Percentiles rank a stretch among this genome's conserved stretches.
Conservation (phyloP, 2,888 invertebrate species). For the Gasteruption jaculator region DNA sequence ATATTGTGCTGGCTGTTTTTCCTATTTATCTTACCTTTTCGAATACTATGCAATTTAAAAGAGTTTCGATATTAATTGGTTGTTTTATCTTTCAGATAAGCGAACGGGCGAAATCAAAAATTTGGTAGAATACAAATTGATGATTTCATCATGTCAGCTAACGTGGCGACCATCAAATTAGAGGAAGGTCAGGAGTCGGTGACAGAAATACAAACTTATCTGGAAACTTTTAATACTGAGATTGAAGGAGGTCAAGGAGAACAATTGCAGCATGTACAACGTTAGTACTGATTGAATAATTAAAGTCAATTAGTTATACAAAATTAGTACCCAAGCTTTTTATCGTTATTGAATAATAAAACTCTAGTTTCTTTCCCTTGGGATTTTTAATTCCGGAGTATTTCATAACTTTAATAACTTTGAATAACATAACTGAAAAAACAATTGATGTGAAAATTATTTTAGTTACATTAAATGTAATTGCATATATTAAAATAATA, state of each 20-base stretch:
- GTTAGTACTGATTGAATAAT: slow-evolving; percentile 36
- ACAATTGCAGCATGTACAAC: slow-evolving; percentile 47
- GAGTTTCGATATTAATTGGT: slow-evolving; percentile 3
- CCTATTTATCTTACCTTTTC: too few relatives aligned
- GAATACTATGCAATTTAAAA: too few relatives aligned
- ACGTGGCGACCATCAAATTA: slow-evolving; percentile 45
- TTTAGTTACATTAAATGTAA: too few relatives aligned
- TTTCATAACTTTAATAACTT: too few relatives aligned
- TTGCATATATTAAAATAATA: too few relatives aligned
- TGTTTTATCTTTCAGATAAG: slow-evolving; percentile 18
- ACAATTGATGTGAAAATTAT: too few relatives aligned
- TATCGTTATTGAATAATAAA: too few relatives aligned
- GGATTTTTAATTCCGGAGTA: too few relatives aligned
- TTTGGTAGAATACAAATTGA: slow-evolving; percentile 22
- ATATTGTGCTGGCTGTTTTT: too few relatives aligned
- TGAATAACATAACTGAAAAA: too few relatives aligned
- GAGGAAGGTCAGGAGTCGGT: slow-evolving; percentile 55
- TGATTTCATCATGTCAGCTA: slow-evolving; percentile 41
- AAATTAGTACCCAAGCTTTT: too few relatives aligned
- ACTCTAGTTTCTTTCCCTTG: too few relatives aligned
- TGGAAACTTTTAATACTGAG: slow-evolving; percentile 79
- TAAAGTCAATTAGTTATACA: neutral
- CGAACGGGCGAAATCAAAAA: slow-evolving; percentile 2
- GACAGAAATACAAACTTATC: slow-evolving; percentile 73
- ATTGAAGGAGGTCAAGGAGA: slow-evolving; percentile 60